phyloP scores from a whole-genome alignment of 2,888 invertebrate genomes.

The Drosophila diplacantha region DNA sequence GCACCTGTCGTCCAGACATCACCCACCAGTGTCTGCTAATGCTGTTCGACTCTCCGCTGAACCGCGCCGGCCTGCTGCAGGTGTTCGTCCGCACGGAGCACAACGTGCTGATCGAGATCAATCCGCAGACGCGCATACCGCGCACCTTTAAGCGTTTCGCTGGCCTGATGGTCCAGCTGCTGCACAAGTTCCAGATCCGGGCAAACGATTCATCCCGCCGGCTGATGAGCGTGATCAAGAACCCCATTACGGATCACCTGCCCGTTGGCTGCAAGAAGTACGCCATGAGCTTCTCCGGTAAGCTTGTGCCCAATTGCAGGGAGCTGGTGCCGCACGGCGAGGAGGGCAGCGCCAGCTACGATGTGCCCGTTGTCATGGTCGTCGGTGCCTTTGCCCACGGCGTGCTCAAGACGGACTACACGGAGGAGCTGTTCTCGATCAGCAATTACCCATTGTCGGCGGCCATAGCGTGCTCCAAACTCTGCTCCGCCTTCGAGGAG shows the following conservation, averaged over 20 bases:
- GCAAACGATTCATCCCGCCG: slow-evolving; percentile 93
- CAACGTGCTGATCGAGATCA: slow-evolving; percentile 95
- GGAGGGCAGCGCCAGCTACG: slow-evolving; percentile 80
- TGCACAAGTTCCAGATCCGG: slow-evolving; percentile 95
- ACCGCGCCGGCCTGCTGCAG: slow-evolving; percentile 96
- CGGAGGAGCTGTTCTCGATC: slow-evolving; percentile 93
- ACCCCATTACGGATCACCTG: slow-evolving; percentile 95
- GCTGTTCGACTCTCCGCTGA: slow-evolving; percentile 98
- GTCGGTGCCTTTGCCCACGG: slow-evolving; percentile 99
- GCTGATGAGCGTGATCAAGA: slow-evolving; percentile 96
- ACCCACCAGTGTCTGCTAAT: slow-evolving; percentile 98
- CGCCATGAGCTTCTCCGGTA: slow-evolving; percentile 92
- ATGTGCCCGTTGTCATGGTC: slow-evolving; percentile 91
- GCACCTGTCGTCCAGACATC: slow-evolving; percentile 96
- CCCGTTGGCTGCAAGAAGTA: slow-evolving; percentile 96
- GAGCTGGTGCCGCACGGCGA: slow-evolving; percentile 84
- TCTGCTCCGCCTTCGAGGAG: slow-evolving; percentile 97
- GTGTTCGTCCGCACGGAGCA: slow-evolving; percentile 94
- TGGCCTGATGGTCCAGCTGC: slow-evolving; percentile 97
- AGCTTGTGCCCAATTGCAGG: slow-evolving; percentile 82
- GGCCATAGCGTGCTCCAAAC: slow-evolving; percentile 95
- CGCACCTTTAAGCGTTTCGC: slow-evolving; percentile 98
- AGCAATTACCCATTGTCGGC: slow-evolving; percentile 98
- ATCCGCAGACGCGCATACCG: slow-evolving; percentile 97
- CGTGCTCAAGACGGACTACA: slow-evolving; percentile 91